A percentile compares a stretch with the other conserved stretches of the same genome.
phyloP scores from a whole-genome alignment of 2,797 vertebrate species.

The Paratrypauchen microcephalus region DNA sequence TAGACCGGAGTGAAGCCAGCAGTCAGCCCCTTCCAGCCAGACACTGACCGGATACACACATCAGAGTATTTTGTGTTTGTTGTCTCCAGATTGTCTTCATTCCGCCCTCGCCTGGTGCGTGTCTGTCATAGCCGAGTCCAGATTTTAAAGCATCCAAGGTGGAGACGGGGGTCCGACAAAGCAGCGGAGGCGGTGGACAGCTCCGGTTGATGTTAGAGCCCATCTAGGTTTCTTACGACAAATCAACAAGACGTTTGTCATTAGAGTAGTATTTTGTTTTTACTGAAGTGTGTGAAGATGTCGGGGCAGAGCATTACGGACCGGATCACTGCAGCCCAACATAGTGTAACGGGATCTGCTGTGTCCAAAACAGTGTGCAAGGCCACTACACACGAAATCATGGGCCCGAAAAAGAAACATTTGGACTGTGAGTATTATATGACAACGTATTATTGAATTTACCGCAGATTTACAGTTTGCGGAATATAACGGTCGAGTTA shows the following conservation, averaged over 20 bases:
- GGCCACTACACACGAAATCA: constrained; percentile 90
- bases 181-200: constrained; percentile 55
- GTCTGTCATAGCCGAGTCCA: constrained; percentile 55
- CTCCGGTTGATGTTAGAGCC: constrained; percentile 30
- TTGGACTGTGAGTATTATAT: constrained; percentile 87
- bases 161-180: constrained; percentile 42
- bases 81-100: constrained; percentile 50
- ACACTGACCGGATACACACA: constrained; percentile 30
- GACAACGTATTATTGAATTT: background rate
- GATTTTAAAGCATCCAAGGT: constrained; percentile 47
- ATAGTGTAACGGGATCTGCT: constrained; percentile 92
- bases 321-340: constrained; percentile 92
- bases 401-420: constrained; percentile 91
- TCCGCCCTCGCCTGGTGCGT: constrained; percentile 62
- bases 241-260: constrained; percentile 2
- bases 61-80: constrained; percentile 20
- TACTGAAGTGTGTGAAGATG: constrained; percentile 77
- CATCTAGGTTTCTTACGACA: constrained; percentile 17
- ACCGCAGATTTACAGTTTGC: constrained; percentile 3
- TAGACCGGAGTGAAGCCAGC: constrained; percentile 49
- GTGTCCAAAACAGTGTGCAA: constrained; percentile 90
- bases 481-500: constrained; percentile 17
- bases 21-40: constrained; percentile 43
- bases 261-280: constrained; percentile 30
- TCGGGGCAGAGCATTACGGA: constrained; percentile 95